Percentiles rank a stretch among this genome's conserved stretches.
These are phyloP conservation scores for Sinohyriopsis cumingii DNA, from an alignment of 2,888 invertebrate species.

Conservation along the genomic window DNA sequence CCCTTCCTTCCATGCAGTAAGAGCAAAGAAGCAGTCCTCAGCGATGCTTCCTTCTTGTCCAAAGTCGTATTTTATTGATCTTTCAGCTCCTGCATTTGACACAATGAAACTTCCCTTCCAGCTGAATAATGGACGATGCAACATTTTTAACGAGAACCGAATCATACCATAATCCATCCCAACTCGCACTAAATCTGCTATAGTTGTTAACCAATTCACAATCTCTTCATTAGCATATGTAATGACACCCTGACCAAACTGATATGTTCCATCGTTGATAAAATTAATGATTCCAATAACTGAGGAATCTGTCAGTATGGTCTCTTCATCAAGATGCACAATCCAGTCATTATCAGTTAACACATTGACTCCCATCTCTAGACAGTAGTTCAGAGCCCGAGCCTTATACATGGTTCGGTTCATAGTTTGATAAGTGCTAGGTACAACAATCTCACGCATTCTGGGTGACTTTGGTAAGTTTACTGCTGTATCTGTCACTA, in stretches of 20 bases:
- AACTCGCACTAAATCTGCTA: slow-evolving; percentile 59
- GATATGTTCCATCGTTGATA: slow-evolving; percentile 51
- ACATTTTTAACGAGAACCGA: slow-evolving; percentile 45
- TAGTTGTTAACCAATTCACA: slow-evolving; percentile 60
- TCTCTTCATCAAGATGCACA: slow-evolving; percentile 65
- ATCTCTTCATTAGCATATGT: slow-evolving; percentile 58
- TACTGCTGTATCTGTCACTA: slow-evolving; percentile 51
- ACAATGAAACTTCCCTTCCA: slow-evolving; percentile 66
- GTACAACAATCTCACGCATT: slow-evolving; percentile 53
- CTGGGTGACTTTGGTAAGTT: slow-evolving; percentile 39
- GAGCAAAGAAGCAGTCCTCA: slow-evolving; percentile 61
- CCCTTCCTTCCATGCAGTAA: slow-evolving; percentile 57
- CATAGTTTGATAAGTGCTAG: slow-evolving; percentile 42
- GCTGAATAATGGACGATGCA: slow-evolving; percentile 59
- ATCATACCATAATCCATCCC: slow-evolving; percentile 56
- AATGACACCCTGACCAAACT: slow-evolving; percentile 62
- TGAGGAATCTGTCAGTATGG: slow-evolving; percentile 56
- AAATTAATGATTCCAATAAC: slow-evolving; percentile 64
- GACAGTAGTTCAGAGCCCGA: slow-evolving; percentile 59
- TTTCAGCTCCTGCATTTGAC: slow-evolving; percentile 56
- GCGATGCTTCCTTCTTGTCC: slow-evolving; percentile 60
- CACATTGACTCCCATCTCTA: slow-evolving; percentile 50
- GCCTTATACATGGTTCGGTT: slow-evolving; percentile 57
- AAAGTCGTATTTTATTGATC: slow-evolving; percentile 54
- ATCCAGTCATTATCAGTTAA: slow-evolving; percentile 62